Conservation (phyloP, 92 coral and sea anemone genomes). For the Pocillopora meandrina region DNA sequence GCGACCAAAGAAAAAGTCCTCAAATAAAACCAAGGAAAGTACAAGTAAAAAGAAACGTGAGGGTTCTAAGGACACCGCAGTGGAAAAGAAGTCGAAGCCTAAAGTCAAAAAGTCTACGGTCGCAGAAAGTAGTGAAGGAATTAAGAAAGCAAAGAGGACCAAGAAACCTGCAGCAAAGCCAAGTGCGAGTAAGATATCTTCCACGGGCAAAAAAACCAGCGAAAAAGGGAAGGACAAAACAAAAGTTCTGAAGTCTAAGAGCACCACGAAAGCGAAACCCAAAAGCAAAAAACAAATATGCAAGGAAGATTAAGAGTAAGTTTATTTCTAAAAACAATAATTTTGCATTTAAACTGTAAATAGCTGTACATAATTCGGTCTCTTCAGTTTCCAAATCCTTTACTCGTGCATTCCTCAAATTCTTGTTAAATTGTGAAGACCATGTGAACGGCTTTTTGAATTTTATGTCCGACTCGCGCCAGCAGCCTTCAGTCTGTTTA, state of each 20-base stretch:
- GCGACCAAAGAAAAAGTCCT: constrained; percentile 38
- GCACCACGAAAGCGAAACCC: constrained; percentile 68
- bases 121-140: constrained; percentile 2
- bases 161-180: constrained; percentile 35
- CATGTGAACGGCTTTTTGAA: no score
- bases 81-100: neutral
- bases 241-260: constrained; percentile 63
- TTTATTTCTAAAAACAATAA: neutral
- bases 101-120: constrained; percentile 8
- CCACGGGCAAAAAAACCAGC: constrained; percentile 40
- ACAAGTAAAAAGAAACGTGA: neutral
- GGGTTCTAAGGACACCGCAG: constrained; percentile 5
- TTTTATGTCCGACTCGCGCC: no score
- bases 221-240: constrained; percentile 45
- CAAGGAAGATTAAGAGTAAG: constrained; percentile 1
- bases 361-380: neutral
- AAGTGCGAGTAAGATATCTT: constrained; percentile 35
- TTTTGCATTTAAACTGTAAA: constrained; percentile 1
- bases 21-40: constrained; percentile 11
- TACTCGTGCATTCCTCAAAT: neutral
- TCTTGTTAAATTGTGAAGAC: no score
- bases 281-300: constrained; percentile 50
- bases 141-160: constrained; percentile 15
- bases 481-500: no score
- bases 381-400: neutral